Conservation (phyloP, 2,888 invertebrate genomes). For the Euzophera pinguis region DNA sequence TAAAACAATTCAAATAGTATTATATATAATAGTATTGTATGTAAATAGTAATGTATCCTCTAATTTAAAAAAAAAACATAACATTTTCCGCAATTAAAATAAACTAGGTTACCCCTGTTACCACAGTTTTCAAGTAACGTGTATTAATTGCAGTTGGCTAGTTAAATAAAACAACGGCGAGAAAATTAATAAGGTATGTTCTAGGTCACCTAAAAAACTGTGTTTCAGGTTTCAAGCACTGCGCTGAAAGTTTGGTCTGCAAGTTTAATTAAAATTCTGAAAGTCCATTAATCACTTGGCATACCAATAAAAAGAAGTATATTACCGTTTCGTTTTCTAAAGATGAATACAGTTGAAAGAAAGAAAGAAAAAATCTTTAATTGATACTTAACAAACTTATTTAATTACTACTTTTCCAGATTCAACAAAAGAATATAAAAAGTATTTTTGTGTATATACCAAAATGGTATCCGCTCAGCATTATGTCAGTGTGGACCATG, state of each 20-base stretch:
- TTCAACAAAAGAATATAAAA: no score
- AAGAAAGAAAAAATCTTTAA: no score
- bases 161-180: neutral
- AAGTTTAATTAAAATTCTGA: slow-evolving; percentile 10
- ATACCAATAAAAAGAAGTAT: neutral
- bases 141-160: neutral
- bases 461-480: no score
- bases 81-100: neutral
- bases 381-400: no score
- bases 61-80: no score
- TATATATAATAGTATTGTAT: no score
- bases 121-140: neutral
- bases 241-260: neutral
- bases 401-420: no score
- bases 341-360: no score
- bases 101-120: neutral
- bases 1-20: no score
- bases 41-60: no score
- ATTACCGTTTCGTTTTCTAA: neutral
- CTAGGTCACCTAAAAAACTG: slow-evolving; percentile 3
- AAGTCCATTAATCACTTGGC: neutral
- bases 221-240: slow-evolving; percentile 1
- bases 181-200: neutral
- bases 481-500: no score
- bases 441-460: no score